These are phyloP conservation scores for Halcyon smyrnensis DNA, from an alignment of 2,797 vertebrate genomes.

Conservation along the genomic window DNA sequence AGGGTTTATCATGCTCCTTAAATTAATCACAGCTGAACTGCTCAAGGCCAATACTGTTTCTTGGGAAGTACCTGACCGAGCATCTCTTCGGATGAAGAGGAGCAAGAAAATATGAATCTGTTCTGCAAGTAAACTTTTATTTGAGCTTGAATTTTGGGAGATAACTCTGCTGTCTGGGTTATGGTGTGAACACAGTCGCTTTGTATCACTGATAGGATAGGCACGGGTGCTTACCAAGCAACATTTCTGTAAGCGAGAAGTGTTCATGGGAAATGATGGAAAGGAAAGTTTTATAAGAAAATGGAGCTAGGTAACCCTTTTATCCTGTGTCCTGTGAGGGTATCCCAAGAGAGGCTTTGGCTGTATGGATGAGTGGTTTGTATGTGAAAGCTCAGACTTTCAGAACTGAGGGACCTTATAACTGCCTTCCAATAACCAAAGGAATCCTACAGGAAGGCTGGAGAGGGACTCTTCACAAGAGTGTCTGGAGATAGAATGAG, in stretches of 20 bases:
- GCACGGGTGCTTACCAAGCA: background rate
- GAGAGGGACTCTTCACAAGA: no score
- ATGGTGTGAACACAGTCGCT: accelerated
- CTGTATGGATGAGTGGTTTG: background rate
- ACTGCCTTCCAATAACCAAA: no score
- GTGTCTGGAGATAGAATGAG: no score
- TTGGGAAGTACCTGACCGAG: background rate
- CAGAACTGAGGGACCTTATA: background rate
- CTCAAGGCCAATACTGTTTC: background rate
- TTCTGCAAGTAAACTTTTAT: background rate
- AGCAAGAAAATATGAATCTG: background rate
- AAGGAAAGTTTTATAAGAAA: background rate
- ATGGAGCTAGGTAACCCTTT: background rate
- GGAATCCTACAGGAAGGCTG: no score
- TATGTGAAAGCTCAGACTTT: background rate
- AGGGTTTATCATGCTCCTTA: background rate
- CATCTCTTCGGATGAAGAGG: background rate
- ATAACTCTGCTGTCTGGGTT: background rate
- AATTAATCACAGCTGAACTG: background rate
- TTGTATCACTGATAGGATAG: background rate
- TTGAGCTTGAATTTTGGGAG: background rate
- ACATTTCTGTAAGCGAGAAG: background rate
- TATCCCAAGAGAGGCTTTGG: background rate
- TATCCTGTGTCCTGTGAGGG: background rate
- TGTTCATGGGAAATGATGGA: background rate